Evolutionary conservation across 2,113 vertebrate genomes (phyloP), one percentile per base, ranked within the genome.

Genomic region (Channa maculata): DNA sequence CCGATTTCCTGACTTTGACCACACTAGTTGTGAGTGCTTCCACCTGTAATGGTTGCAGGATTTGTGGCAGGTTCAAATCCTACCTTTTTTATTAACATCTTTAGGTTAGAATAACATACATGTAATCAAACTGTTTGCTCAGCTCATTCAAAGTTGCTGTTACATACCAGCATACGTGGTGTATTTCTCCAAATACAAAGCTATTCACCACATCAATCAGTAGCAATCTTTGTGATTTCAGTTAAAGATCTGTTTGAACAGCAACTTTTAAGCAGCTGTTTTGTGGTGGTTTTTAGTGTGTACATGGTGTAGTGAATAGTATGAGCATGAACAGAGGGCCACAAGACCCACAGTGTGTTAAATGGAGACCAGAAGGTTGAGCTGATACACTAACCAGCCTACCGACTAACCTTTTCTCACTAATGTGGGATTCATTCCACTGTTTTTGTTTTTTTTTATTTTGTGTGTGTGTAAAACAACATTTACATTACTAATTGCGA

Each of bases 1-100:
- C 86, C 79, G 82, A 80, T 90, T 85, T 82, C 71, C 85, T 75
- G 83, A 75, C 65, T 86, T 82, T 83, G 83, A 75, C 58, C 83
- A 51, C 73, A 10, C 58, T 55, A 11, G 36, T 71, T 89, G 82
- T 89, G 84, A 90, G 88, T 85, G 78, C 66, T 33, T 66, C 61
- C 65, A 73, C 71, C 65, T 41, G 53, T 36, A 52, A 50, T 11
- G 9, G 3, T 41, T 75, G 39, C 60, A 51, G 55, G 53, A 69
- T 70, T 59, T 39, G 6, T 24, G 34, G 57, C 44, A 50, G 13
- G 8, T 54, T 65, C 43, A 39, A 13, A 57, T 33, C 8, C 8
- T 62, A 24, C 4, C 48, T 11, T 36, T 12, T 8, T 3, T 24
- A 12, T 51, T 53, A 43, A 49, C 44, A 36, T 38, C 14, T 71